Evolutionary conservation across 2,113 vertebrate genomes (phyloP), one percentile per base, ranked within the genome.

Genomic region (Malurus alboscapulatus): DNA sequence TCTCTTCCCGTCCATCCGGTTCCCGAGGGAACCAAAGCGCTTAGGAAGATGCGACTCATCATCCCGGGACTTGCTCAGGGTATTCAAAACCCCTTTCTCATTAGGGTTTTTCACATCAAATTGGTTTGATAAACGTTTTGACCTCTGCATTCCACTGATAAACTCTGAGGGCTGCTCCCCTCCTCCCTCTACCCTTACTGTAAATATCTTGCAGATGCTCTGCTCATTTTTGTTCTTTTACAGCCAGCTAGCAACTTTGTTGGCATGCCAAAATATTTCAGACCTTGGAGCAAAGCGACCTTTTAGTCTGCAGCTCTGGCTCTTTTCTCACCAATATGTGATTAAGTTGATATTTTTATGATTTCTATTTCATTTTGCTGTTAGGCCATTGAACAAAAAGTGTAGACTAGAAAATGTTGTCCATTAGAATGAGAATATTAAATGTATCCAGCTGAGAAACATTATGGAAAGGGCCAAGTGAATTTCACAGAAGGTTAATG

Each of bases 141-240:
- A 95, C 95, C 92, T 87, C 79, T 93, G 85, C 93, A 96, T 97
- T 93, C 96, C 95, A 80, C 48, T 94, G 93, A 96, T 95, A 95
- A 93, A 94, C 84, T 96, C 76, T 75, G 57, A 80, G 77, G 36
- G 24, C 68, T 88, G 59, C 53, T 90, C 32, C 58, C 90, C 86
- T 84, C 87, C 82, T 90, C 63, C 78, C 40, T 76, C 48, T 90
- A 55, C 71, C 63, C 87, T 81, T 71, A 69, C 92, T 92, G 91
- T 92, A 97, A 97, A 95, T 96, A 88, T 96, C 83, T 95, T 95
- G 95, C 95, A 96, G 96, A 96, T 94, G 88, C 82, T 92, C 54
- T 90, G 75, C 69, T 96, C 89, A 73, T 96, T 94, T 96, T 93
- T 92, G 54, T 84, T 96, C 83, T 86, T 87, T 89, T 94, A 80